Evolutionary conservation across 2,888 invertebrate species (phyloP), one percentile per base, ranked within the genome.

Genomic region (Euplagia quadripunctaria): DNA sequence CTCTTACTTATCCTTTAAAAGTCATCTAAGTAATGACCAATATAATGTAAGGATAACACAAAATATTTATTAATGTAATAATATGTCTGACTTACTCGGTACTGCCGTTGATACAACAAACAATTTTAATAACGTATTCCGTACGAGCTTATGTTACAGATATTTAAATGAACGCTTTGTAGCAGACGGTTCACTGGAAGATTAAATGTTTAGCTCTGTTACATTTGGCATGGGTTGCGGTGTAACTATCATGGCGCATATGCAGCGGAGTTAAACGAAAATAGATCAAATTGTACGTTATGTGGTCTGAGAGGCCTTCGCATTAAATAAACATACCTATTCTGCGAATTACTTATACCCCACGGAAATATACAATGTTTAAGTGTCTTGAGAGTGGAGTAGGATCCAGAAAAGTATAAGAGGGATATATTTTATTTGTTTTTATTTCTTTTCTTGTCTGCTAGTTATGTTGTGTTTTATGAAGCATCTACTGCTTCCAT

Each of bases 91-190:
- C 55, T 49, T 61, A 61, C 61, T 12, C 31, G 3, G 20, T 46
- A 31, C 20, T 12, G 12, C 14, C 6, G 14, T n/a, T 73, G 64
- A 70, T 67, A 65, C 70, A 66, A 42, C 52, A 70, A 74, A 74
- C 74, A 72, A 74, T 74, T 76, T 76, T 76, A 78, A 78, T 78
- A 78, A 76, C 58, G 55, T 70, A 52, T 73, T 63, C 49, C 41
- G 64, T 58, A 73, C 66, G 51, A 46, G 66, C 70, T 68, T n/a
- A 41, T 67, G 69, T n/a, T 58, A 31, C 58, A 31, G 66, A 74
- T 71, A 76, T 74, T 72, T 64, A 73, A 73, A 76, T 73, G 71
- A 69, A 66, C 9, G 64, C 71, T 71, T 71, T 66, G 70, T 68
- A 46, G 68, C 55, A 64, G 65, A 52, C 16, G 41, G 55, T 49